Percentiles rank a stretch among this genome's conserved stretches.
Conservation (phyloP, 2,888 invertebrate genomes). For the Hyles lineata region DNA sequence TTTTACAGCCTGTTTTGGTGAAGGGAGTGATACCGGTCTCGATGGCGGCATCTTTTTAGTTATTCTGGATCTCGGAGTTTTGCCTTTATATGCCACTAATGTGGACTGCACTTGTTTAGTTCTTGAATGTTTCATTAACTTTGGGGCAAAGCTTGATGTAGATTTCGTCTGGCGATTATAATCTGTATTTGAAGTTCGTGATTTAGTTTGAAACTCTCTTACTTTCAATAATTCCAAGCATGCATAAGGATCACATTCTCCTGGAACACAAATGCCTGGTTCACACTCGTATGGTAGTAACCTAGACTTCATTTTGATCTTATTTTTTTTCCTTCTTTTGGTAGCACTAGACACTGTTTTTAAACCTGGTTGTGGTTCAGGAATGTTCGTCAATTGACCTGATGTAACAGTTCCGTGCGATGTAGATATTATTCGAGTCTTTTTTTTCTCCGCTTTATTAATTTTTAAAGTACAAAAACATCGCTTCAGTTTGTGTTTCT, state of each 20-base stretch:
- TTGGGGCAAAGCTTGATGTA: constrained; percentile 46
- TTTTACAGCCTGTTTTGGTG: constrained; percentile 39
- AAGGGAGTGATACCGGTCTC: background rate
- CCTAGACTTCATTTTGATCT: constrained; percentile 31
- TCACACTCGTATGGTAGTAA: constrained; percentile 52
- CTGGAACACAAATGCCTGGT: constrained; percentile 50
- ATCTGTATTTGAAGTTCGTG: constrained; percentile 39
- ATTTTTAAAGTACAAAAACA: constrained; percentile 58
- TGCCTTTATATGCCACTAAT: constrained; percentile 34
- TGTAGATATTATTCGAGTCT: constrained; percentile 24
- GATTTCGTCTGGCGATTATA: constrained; percentile 46
- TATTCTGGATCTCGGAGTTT: background rate
- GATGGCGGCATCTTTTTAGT: background rate
- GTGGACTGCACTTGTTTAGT: constrained; percentile 48
- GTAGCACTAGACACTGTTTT: constrained; percentile 34
- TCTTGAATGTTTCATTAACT: constrained; percentile 37
- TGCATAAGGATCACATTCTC: constrained; percentile 50
- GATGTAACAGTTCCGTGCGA: constrained; percentile 39
- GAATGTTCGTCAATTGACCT: constrained; percentile 26
- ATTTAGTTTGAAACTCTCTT: constrained; percentile 36
- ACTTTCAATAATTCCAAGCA: constrained; percentile 49
- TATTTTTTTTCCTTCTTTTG: constrained; percentile 35
- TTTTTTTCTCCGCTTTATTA: constrained; percentile 38
- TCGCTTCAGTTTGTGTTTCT: constrained; percentile 46
- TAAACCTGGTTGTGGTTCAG: constrained; percentile 29